Base-by-base conservation (phyloP, 2,888 invertebrate genomes). In the Eucera pruinosa region DNA sequence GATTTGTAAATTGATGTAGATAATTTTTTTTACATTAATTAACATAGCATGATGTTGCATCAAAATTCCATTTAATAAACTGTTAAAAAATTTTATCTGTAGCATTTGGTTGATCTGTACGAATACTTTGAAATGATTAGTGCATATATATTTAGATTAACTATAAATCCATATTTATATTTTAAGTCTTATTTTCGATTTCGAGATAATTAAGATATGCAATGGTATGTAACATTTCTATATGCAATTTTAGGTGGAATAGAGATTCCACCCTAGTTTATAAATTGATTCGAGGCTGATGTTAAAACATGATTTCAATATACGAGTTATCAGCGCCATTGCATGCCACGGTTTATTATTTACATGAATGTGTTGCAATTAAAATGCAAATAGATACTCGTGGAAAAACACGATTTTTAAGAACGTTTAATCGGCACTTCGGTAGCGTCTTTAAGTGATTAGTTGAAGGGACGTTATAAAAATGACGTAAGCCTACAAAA, bases 331-430 rank as follows among this genome's bases (percentile, higher is more conserved):
- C 58, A 70, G 65, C 75, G 72, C 75, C 72, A 75, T 72, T 75
- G 65, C 41, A 47, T 52, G 25, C 41, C 47, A 72, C 72, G 41
- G 72, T 75, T 75, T 72, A 72, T 75, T 75, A 75, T 75, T 75
- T 75, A 75, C 65, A 47, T 72, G 64, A 48, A 33, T 11, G 72
- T 55, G 72, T 65, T 72, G 20, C 41, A 36, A 65, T 30, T 65
- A 65, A 72, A 13, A 75, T 75, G 75, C 72, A 7, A 72, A 60
- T 60, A 65, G 58, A 48, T 72, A 72, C 47, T 54, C 18, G 54
- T 43, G 20, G 20, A 18, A 36, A n/a, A 27, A 55, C 54, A 65
- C 13, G 47, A 60, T 41, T 61, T 39, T 55, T 41, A 55, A 48
- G 3, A 9, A 36, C 47, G 9, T 55, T 65, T 11, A 41, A 60